phyloP scores from a whole-genome alignment of 2,888 invertebrate genomes.

The Penaeus monodon region DNA sequence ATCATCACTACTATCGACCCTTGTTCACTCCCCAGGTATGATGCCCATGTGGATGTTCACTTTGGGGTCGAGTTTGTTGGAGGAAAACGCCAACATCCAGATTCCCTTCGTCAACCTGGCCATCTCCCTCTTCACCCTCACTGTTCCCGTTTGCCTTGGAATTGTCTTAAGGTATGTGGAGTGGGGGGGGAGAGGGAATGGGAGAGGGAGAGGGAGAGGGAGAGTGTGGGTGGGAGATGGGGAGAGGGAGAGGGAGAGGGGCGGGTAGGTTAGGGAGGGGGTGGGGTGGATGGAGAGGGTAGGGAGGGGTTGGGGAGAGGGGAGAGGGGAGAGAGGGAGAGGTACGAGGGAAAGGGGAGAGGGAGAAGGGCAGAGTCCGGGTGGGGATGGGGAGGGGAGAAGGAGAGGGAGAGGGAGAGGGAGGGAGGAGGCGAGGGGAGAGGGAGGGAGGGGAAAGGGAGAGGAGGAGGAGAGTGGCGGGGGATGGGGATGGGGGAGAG shows the following conservation, averaged over 20 bases:
- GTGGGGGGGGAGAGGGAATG: too few species aligned
- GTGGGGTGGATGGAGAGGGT: conserved; percentile 67
- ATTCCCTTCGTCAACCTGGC: conserved; percentile 71
- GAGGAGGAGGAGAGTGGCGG: fast-evolving
- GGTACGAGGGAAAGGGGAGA: too few species aligned
- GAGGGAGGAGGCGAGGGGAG: too few species aligned
- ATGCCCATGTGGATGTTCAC: conserved; percentile 73
- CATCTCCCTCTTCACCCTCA: conserved; percentile 69
- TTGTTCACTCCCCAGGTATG: conserved; percentile 68
- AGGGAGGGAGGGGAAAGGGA: too few species aligned
- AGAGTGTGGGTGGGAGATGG: conserved; percentile 66
- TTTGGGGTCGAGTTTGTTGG: conserved; percentile 69
- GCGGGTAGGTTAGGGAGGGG: fast-evolving
- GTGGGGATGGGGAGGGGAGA: too few species aligned
- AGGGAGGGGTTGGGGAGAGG: too few species aligned
- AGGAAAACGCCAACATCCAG: conserved; percentile 66
- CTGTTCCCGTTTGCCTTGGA: conserved; percentile 72
- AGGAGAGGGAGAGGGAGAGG: fast-evolving
- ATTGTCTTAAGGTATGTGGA: conserved; percentile 68
- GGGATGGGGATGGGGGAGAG: too few species aligned
- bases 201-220: conserved; percentile 56
- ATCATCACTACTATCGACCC: too few species aligned
- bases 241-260: too few species aligned
- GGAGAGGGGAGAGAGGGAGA: too few species aligned
- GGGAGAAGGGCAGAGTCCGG: too few species aligned